Evolutionary conservation across 1,140 invertebrate genomes (phyloP).

Genomic region (Drosophila triauraria): DNA sequence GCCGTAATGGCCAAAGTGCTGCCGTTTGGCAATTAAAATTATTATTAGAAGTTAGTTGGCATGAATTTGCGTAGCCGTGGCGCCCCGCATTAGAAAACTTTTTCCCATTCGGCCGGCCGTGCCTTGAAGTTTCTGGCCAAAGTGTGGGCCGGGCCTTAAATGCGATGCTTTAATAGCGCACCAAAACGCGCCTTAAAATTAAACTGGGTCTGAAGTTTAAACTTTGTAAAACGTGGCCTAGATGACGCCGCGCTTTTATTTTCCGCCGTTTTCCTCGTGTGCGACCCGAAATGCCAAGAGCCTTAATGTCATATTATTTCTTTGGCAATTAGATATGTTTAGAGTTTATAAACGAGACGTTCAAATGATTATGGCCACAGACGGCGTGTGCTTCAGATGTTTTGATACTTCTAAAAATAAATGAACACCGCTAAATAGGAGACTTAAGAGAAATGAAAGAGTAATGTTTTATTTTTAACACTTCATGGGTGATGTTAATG

Average conservation of each 20-base stretch:
- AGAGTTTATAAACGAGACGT: constrained; percentile 10
- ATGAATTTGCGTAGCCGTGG: constrained; percentile 64
- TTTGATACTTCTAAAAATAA: constrained; percentile 4
- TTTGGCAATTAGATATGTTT: constrained; percentile 43
- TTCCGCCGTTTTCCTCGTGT: constrained; percentile 1
- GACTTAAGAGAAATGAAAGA: not conserved
- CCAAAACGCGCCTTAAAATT: constrained; percentile 26
- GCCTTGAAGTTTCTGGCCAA: constrained; percentile 51
- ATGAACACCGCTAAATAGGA: not conserved
- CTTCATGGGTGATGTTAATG: not conserved
- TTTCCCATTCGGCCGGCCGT: constrained; percentile 30
- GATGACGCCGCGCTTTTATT: constrained; percentile 28
- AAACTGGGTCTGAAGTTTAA: constrained; percentile 43
- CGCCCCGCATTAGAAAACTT: constrained; percentile 75
- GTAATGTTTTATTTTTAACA: not conserved
- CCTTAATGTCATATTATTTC: constrained; percentile 30
- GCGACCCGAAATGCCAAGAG: constrained; percentile 28
- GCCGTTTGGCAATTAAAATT: constrained; percentile 81
- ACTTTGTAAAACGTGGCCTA: constrained; percentile 40
- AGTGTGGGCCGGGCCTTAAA: constrained; percentile 21
- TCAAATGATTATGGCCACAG: constrained; percentile 9
- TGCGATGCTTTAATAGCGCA: constrained; percentile 26
- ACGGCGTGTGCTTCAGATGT: constrained; percentile 3
- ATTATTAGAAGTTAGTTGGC: constrained; percentile 82
- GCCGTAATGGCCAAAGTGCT: constrained; percentile 56